A percentile compares a stretch with the other conserved stretches of the same genome.
Evolutionary conservation across 2,113 vertebrate genomes (phyloP).

Genomic region (Brachyhypopomus gauderio): DNA sequence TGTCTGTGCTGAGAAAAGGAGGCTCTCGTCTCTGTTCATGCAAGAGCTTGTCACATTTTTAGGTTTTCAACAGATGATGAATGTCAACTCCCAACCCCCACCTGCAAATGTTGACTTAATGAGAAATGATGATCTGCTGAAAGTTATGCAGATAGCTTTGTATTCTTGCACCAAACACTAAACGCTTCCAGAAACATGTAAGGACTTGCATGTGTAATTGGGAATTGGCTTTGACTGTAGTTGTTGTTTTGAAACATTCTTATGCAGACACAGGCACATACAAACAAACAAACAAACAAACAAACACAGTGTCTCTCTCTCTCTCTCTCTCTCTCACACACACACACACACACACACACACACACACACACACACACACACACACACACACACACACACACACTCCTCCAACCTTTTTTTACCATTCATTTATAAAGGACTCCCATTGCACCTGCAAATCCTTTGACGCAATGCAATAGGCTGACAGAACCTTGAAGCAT

Average conservation of each 20-base stretch:
- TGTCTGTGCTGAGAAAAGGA: slow-evolving; percentile 25
- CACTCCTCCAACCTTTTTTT: slow-evolving; percentile 37
- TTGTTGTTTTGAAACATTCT: slow-evolving; percentile 39
- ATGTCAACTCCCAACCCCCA: slow-evolving; percentile 18
- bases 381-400: slow-evolving; percentile 37
- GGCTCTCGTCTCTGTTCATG: slow-evolving; percentile 14
- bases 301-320: not conserved
- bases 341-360: slow-evolving; percentile 11
- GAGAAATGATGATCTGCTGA: slow-evolving; percentile 52
- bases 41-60: slow-evolving; percentile 44
- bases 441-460: slow-evolving; percentile 66
- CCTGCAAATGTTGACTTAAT: slow-evolving; percentile 32
- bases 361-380: slow-evolving; percentile 15
- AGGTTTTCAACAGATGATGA: slow-evolving; percentile 41
- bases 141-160: slow-evolving; percentile 35
- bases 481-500: slow-evolving; percentile 62
- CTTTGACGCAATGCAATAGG: slow-evolving; percentile 62
- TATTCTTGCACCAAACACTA: slow-evolving; percentile 35
- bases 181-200: slow-evolving; percentile 27
- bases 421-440: slow-evolving; percentile 55
- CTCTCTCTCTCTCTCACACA: not conserved
- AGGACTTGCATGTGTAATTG: slow-evolving; percentile 42
- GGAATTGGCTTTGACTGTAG: slow-evolving; percentile 26
- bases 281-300: not conserved
- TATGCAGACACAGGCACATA: slow-evolving; percentile 9